Base-by-base conservation (phyloP, 2,797 vertebrate genomes). In the Gallinago stenura region DNA sequence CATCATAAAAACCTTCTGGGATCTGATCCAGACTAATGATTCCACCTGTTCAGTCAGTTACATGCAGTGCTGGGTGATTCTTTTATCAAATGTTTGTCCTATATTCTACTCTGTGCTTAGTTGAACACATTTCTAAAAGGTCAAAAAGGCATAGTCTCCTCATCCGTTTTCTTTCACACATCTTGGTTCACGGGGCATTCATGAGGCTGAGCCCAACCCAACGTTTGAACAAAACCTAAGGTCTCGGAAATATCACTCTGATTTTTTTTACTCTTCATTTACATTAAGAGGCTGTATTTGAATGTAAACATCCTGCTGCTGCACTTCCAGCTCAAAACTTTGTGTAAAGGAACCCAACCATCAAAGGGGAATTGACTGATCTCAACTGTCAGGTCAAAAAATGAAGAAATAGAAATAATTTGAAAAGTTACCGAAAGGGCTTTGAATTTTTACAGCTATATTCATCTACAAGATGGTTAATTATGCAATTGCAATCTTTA, bases 11-110 rank as follows among this genome's bases (percentile, higher is more conserved):
- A 68, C 93, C 83, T 89, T 78, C 90, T 89, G 93, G 95, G 92
- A 95, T 89, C 70, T 51, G 91, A 95, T 96, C 91, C 94, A 97
- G 91, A 85, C 33, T 93, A 89, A 95, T 65, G 89, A 91, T 85
- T 91, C 86, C 90, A 95, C 88, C 97, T 97, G 91, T 96, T 93
- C 95, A 83, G 75, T 56, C 88, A 75, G 71, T 57, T 62, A 53
- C 71, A 77, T 0, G 41, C 78, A 58, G 75, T 24, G 68, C 90
- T 78, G 87, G 77, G 60, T 28, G 68, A 89, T 35, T 81, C 90
- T 84, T 76, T 73, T 56, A 66, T n/a, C 71, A 90, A 80, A 83
- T 46, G 26, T 58, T 76, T n/a, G 77, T 87, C 50, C 66, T 76
- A 3, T 4, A 28, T 37, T 58, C 80, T 41, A 7, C 85, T 20